A percentile compares a stretch with the other conserved stretches of the same genome.
Conservation (phyloP, 2,888 invertebrate genomes). For the Pyrocoelia pectoralis region DNA sequence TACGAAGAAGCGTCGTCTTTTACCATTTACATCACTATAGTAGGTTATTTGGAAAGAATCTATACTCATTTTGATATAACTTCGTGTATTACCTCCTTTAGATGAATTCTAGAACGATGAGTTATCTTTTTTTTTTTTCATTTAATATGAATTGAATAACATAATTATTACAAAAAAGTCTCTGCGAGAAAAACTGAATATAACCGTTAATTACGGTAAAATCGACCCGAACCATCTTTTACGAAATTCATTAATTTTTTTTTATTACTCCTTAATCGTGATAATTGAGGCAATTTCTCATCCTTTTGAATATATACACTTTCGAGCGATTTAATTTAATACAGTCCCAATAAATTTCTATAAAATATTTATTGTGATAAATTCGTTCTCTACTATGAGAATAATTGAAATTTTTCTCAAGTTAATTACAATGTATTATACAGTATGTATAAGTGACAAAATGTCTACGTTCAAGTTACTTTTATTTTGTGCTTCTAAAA, state of each 20-base stretch:
- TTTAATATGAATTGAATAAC: background rate
- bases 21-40: no score
- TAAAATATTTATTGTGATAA: background rate
- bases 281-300: conserved; percentile 31
- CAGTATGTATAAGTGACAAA: no score
- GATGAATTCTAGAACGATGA: no score
- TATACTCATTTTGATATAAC: no score
- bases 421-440: no score
- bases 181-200: background rate
- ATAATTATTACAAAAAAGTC: background rate
- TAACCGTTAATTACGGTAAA: background rate
- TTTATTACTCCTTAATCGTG: background rate
- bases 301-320: conserved; percentile 17
- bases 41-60: no score
- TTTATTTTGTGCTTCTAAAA: background rate
- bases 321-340: background rate
- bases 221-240: background rate
- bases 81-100: no score
- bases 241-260: background rate
- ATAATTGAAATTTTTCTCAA: no score
- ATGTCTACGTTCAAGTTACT: no score
- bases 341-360: background rate
- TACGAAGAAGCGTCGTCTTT: no score
- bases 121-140: no score
- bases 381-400: background rate